Conservation (phyloP, 2,797 vertebrate genomes). For the Rhynchonycteris naso region DNA sequence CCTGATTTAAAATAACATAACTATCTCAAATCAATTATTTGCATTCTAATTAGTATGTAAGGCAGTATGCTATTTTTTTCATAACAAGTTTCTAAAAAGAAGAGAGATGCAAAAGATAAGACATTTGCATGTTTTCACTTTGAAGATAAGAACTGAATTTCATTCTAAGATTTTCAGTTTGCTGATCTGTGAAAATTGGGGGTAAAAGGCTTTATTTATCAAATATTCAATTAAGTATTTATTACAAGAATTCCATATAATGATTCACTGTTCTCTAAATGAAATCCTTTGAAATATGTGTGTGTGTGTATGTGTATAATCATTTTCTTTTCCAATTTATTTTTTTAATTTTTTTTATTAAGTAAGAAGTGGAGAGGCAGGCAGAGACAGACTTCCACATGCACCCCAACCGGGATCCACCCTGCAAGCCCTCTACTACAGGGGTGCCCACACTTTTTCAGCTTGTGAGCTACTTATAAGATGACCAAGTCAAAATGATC, state of each 20-base stretch:
- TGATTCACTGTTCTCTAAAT: constrained; percentile 36
- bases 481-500: too few relatives aligned
- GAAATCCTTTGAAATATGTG: constrained; percentile 40
- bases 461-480: too few relatives aligned
- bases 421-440: too few relatives aligned
- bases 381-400: too few relatives aligned
- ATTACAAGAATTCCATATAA: background rate
- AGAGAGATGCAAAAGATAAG: constrained; percentile 31
- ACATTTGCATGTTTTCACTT: constrained; percentile 42
- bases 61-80: background rate
- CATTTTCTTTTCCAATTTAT: background rate
- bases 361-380: too few relatives aligned
- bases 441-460: too few relatives aligned
- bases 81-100: constrained; percentile 23
- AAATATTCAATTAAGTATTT: constrained; percentile 3
- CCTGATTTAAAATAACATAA: constrained; percentile 51
- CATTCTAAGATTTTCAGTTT: constrained; percentile 43
- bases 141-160: constrained; percentile 42
- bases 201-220: constrained; percentile 30
- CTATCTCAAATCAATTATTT: constrained; percentile 52
- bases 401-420: too few relatives aligned
- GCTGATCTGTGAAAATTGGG: background rate
- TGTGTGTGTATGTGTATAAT: background rate
- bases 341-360: too few relatives aligned
- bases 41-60: constrained; percentile 52